Evolutionary conservation across 2,888 invertebrate species (phyloP).

Genomic region (Melipona beecheii): DNA sequence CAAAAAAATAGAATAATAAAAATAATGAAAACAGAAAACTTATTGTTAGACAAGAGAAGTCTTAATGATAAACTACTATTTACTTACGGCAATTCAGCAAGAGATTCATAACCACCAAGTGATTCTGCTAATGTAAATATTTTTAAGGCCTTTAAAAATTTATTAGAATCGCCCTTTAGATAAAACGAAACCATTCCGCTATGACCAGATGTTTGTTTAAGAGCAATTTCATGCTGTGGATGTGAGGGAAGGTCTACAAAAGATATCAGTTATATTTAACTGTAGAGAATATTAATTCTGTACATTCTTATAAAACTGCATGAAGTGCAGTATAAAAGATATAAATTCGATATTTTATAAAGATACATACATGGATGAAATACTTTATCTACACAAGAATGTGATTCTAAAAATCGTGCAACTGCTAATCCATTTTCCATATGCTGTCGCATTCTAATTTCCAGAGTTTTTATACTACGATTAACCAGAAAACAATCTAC

Average conservation of each 20-base stretch:
- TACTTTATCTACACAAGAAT: conserved; percentile 92
- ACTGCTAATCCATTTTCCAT: conserved; percentile 91
- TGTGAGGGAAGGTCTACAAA: conserved; percentile 91
- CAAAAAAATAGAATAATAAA: conserved; percentile 2
- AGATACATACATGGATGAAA: conserved; percentile 90
- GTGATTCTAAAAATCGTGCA: conserved; percentile 92
- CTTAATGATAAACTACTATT: conserved; percentile 22
- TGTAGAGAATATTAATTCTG: not conserved
- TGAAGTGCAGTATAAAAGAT: conserved; percentile 6
- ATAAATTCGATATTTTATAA: conserved; percentile 1
- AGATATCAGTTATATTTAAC: not conserved
- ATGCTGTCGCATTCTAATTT: conserved; percentile 96
- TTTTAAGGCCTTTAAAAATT: conserved; percentile 91
- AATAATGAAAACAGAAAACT: not conserved
- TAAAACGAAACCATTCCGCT: conserved; percentile 97
- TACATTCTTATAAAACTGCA: not conserved
- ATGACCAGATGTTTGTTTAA: conserved; percentile 93
- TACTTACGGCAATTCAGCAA: conserved; percentile 96
- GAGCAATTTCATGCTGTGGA: conserved; percentile 92
- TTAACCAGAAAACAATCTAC: conserved; percentile 98
- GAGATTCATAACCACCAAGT: conserved; percentile 97
- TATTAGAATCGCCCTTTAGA: conserved; percentile 91
- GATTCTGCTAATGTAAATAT: conserved; percentile 96
- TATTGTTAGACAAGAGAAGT: not conserved
- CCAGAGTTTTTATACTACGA: conserved; percentile 96